Base-by-base conservation (phyloP, 2,888 invertebrate genomes). In the Ommatoiulus sabulosus region DNA sequence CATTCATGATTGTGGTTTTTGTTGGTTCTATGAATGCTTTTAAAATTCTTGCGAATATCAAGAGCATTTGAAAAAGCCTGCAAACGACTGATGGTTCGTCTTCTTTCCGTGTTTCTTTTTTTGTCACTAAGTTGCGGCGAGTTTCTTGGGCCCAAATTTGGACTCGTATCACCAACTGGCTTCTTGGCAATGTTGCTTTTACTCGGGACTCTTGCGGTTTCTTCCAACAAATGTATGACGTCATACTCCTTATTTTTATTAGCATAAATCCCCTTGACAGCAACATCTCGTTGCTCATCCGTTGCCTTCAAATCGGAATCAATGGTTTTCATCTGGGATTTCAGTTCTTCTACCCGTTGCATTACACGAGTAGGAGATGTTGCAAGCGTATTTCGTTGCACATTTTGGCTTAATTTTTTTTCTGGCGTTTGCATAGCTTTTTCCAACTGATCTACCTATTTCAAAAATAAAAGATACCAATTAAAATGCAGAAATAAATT, bases 171-270 rank as follows among this genome's bases (percentile, higher is more conserved):
- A 63, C 57, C 1, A 3, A 63, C 57, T 63, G 57, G n/a, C n/a
- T 20, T 72, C 72, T 72, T 72, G 72, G 5, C 72, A 5, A 72
- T 5, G 20, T 7, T 72, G 3, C 0, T 7, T 72, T 20, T 72
- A n/a, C n/a, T 20, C n/a, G 0, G 72, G 8, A n/a, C 72, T 72
- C 72, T 20, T 72, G 72, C n/a, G 3, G 72, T 72, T 72, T 72
- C 72, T 72, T 72, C 72, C 72, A 72, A 8, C 20, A 72, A 72
- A 72, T 72, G 72, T 24, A 72, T 24, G n/a, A 72, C 20, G 20
- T 72, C 44, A 17, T 85, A 86, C 10, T 86, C 46, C n/a, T 86
- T 86, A 86, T 86, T 86, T 86, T 48, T 86, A n/a, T 20, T 86
- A n/a, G 44, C 86, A 4, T 43, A 43, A 86, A 86, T 85, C 43